Evolutionary conservation across 2,888 invertebrate species (phyloP), one percentile per base, ranked within the genome.

Genomic region (Heliconius cydno): DNA sequence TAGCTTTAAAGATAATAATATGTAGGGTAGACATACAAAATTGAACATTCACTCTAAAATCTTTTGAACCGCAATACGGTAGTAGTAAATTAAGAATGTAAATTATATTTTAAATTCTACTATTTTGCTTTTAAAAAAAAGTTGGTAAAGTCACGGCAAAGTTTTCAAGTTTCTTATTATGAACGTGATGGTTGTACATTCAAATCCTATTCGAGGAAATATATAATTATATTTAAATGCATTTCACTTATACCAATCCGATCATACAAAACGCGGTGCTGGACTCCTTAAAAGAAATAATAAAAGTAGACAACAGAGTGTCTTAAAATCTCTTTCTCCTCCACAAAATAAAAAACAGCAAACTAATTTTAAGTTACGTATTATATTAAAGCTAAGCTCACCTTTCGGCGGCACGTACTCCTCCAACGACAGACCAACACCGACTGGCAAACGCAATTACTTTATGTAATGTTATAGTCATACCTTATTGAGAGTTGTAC

Each of bases 401-500:
- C 83, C 76, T 80, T 66, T 73, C 67, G 68, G n/a, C 77, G 52
- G 22, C 76, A 77, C 81, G 79, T 76, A 66, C 30, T 52, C 30
- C 77, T 41, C 73, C 34, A 63, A 38, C 84, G 80, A 80, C 83
- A 81, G 80, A 78, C 77, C 80, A 80, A 60, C 83, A 80, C 80
- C 80, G 83, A 84, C 85, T 85, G 80, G n/a, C 41, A 41, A 41
- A 1, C 52, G 19, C 77, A 25, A 25, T n/a, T 67, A 57, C 79
- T 84, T 82, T 82, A 84, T 80, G 83, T 82, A 81, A 83, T 83
- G 81, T 84, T 83, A 84, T 82, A 82, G 70, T 70, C 46, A 70
- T 70, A 46, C 70, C 60, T 73, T 73, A 60, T 73, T 73, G 60
- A 73, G 73, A 73, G 25, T 57, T n/a, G n/a, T 34, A 25, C 71